Percentiles rank a stretch among this genome's conserved stretches.
Evolutionary conservation across 2,113 vertebrate species (phyloP).

Genomic region (Oryzias javanicus): DNA sequence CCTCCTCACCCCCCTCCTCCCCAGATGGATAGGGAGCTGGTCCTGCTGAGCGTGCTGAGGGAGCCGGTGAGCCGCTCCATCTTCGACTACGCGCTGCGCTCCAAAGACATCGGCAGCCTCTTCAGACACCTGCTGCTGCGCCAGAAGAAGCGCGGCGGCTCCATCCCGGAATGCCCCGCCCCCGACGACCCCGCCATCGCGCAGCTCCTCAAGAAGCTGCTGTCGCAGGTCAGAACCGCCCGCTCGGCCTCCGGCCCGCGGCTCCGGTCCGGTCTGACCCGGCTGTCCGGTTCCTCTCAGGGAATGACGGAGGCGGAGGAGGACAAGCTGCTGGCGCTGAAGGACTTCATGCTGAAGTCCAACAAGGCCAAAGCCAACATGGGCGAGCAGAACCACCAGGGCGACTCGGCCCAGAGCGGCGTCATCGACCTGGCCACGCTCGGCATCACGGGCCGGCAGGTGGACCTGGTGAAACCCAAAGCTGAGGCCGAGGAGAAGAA

Average conservation of each 20-base stretch:
- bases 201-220: constrained; percentile 93
- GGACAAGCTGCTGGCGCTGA: constrained; percentile 93
- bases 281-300: constrained; percentile 56
- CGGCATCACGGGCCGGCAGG: constrained; percentile 90
- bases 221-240: constrained; percentile 88
- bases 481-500: constrained; percentile 92
- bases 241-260: no score
- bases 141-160: constrained; percentile 88
- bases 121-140: constrained; percentile 91
- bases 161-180: constrained; percentile 85
- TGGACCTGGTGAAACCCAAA: constrained; percentile 91
- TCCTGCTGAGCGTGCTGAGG: constrained; percentile 93
- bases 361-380: constrained; percentile 96
- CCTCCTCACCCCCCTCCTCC: not conserved
- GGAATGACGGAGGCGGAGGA: constrained; percentile 98
- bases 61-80: constrained; percentile 95
- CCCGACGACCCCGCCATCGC: constrained; percentile 92
- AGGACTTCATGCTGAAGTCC: constrained; percentile 98
- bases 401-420: constrained; percentile 85
- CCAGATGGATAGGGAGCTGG: constrained; percentile 96
- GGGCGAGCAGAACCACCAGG: constrained; percentile 89
- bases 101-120: constrained; percentile 92
- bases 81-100: constrained; percentile 94
- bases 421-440: constrained; percentile 86
- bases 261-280: no score